phyloP scores from a whole-genome alignment of 2,113 vertebrate genomes.

The Gambusia affinis region DNA sequence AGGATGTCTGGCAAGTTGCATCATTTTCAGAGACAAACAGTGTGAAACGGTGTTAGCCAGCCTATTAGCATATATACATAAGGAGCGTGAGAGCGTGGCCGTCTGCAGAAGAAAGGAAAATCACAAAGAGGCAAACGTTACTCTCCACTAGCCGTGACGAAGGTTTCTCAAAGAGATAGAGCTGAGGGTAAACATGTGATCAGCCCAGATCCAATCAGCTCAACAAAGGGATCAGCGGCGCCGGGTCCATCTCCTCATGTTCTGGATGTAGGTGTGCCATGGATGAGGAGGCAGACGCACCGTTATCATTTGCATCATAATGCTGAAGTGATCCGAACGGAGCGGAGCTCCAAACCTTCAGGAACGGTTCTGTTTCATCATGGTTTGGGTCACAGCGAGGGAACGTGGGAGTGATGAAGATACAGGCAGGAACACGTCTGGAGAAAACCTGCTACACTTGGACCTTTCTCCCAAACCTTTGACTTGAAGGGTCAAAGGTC shows the following conservation, averaged over 20 bases:
- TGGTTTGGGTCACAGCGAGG: conserved; percentile 53
- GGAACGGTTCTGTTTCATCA: conserved; percentile 75
- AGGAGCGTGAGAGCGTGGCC: conserved; percentile 69
- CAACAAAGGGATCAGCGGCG: conserved; percentile 75
- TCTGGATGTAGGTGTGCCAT: conserved; percentile 65
- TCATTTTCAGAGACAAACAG: conserved; percentile 80
- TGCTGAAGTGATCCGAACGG: conserved; percentile 72
- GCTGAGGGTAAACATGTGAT: conserved; percentile 79
- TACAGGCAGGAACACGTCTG: conserved; percentile 5
- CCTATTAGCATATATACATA: conserved; percentile 79
- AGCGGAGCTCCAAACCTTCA: conserved; percentile 75
- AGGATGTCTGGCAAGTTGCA: conserved; percentile 83
- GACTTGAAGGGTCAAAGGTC: too few relatives aligned
- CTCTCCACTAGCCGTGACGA: conserved; percentile 77
- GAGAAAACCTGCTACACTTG: background rate
- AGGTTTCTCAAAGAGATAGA: conserved; percentile 77
- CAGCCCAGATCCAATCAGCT: conserved; percentile 75
- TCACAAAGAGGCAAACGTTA: conserved; percentile 70
- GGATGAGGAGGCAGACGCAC: conserved; percentile 50
- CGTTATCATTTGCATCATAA: conserved; percentile 82
- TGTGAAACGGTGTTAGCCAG: conserved; percentile 78
- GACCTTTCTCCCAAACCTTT: too few relatives aligned
- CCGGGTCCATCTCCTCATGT: conserved; percentile 51
- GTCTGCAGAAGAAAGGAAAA: conserved; percentile 77
- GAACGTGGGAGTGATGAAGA: conserved; percentile 58